Percentiles rank a stretch among this genome's conserved stretches.
Evolutionary conservation across 2,113 vertebrate genomes (phyloP).

Genomic region (Poeciliopsis retropinna): DNA sequence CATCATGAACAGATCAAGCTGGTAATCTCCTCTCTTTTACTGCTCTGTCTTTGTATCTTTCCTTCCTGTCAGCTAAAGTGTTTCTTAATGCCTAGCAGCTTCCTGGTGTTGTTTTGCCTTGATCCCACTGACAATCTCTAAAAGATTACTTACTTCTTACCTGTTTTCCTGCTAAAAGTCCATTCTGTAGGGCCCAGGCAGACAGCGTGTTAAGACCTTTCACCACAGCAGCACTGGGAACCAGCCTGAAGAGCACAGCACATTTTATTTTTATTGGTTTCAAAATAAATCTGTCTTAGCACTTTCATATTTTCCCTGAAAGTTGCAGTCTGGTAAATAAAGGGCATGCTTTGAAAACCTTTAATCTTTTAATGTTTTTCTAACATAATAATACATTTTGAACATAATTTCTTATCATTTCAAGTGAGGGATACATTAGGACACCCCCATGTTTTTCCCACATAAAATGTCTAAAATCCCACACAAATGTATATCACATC

Average conservation of each 20-base stretch:
- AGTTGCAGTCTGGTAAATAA: neutral
- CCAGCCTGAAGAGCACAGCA: slow-evolving; percentile 73
- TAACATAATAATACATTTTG: too few species aligned
- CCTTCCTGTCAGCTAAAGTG: slow-evolving; percentile 20
- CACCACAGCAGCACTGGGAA: slow-evolving; percentile 84
- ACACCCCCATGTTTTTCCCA: neutral
- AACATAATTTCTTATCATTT: neutral
- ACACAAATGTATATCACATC: too few species aligned
- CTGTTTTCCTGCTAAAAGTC: slow-evolving; percentile 78
- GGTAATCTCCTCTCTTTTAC: slow-evolving; percentile 33
- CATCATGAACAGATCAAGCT: slow-evolving; percentile 34
- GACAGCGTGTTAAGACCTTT: slow-evolving; percentile 94
- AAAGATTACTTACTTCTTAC: slow-evolving; percentile 62
- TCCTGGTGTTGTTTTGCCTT: slow-evolving; percentile 15
- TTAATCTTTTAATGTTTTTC: too few species aligned
- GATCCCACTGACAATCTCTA: slow-evolving; percentile 26
- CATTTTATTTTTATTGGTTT: neutral
- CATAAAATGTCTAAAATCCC: neutral
- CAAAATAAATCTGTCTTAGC: neutral
- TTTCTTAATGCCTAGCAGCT: slow-evolving; percentile 28
- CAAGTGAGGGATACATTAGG: neutral
- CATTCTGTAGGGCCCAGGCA: slow-evolving; percentile 92
- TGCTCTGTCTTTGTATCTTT: slow-evolving; percentile 30
- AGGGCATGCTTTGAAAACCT: neutral
- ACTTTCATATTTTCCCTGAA: neutral